Conservation (phyloP, 2,888 invertebrate species). For the Mimas tiliae region DNA sequence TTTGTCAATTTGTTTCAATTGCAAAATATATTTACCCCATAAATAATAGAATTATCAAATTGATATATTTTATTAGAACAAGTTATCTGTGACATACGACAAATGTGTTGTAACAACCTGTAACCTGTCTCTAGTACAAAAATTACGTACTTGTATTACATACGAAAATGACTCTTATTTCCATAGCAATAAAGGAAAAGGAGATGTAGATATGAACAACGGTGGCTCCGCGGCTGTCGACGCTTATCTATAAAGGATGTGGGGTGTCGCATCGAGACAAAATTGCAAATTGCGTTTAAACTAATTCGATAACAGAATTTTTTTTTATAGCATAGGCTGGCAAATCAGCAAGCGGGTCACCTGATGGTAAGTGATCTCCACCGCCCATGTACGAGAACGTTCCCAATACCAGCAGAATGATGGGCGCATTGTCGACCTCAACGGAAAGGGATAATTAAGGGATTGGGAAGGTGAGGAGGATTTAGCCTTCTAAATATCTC, state of each 20-base stretch:
- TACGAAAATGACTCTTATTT: constrained; percentile 31
- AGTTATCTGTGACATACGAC: constrained; percentile 36
- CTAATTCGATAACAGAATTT: constrained; percentile 66
- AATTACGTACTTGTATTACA: neutral
- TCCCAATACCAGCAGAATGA: no score
- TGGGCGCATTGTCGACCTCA: no score
- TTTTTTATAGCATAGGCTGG: no score
- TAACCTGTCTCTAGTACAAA: constrained; percentile 43
- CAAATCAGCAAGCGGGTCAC: no score
- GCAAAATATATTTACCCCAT: neutral
- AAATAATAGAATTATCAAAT: neutral
- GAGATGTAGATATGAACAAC: constrained; percentile 38
- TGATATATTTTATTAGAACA: neutral
- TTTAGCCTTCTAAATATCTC: no score
- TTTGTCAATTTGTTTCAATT: no score
- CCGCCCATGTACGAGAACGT: no score
- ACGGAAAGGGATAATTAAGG: no score
- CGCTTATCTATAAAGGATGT: constrained; percentile 70
- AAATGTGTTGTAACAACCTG: constrained; percentile 50
- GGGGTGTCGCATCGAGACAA: constrained; percentile 55
- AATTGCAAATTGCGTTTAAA: constrained; percentile 72
- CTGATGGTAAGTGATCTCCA: no score
- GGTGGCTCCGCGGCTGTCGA: constrained; percentile 40
- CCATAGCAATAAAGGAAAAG: constrained; percentile 42
- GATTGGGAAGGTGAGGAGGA: no score